phyloP scores from a whole-genome alignment of 2,888 invertebrate genomes.

The Pardosa pseudoannulata region DNA sequence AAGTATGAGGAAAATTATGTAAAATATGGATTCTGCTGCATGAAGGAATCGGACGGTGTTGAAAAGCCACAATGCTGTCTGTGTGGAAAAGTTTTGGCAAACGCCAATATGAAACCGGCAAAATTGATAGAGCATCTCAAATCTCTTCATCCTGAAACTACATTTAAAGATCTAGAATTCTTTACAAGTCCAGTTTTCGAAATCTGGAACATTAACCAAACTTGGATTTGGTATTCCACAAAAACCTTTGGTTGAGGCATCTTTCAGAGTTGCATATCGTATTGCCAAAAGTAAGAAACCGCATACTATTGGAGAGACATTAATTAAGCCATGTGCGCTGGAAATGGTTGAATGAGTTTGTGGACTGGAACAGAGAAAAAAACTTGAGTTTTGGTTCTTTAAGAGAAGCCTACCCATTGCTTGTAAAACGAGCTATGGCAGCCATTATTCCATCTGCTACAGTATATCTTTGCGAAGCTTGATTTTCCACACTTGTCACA shows the following conservation, averaged over 20 bases:
- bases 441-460: constrained; percentile 57
- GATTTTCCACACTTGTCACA: constrained; percentile 26
- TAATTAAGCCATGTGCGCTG: constrained; percentile 47
- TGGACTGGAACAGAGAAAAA: constrained; percentile 46
- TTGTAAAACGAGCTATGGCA: constrained; percentile 58
- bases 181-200: constrained; percentile 27
- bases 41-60: constrained; percentile 43
- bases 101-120: constrained; percentile 48
- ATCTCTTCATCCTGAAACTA: constrained; percentile 48
- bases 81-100: constrained; percentile 47
- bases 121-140: constrained; percentile 50
- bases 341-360: constrained; percentile 39
- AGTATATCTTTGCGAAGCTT: constrained; percentile 52
- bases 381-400: too few species aligned
- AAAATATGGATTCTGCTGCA: constrained; percentile 50
- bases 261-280: constrained; percentile 35
- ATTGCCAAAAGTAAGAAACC: constrained; percentile 51
- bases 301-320: constrained; percentile 49
- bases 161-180: too few species aligned
- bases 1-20: constrained; percentile 30
- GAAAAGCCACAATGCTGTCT: constrained; percentile 50
- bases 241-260: constrained; percentile 23
- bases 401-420: constrained; percentile 57
- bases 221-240: constrained; percentile 45
- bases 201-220: constrained; percentile 37